A percentile compares a stretch with the other conserved stretches of the same genome.
These are phyloP conservation scores for Pardosa pseudoannulata DNA, from an alignment of 2,888 invertebrate genomes.

Conservation along the genomic window DNA sequence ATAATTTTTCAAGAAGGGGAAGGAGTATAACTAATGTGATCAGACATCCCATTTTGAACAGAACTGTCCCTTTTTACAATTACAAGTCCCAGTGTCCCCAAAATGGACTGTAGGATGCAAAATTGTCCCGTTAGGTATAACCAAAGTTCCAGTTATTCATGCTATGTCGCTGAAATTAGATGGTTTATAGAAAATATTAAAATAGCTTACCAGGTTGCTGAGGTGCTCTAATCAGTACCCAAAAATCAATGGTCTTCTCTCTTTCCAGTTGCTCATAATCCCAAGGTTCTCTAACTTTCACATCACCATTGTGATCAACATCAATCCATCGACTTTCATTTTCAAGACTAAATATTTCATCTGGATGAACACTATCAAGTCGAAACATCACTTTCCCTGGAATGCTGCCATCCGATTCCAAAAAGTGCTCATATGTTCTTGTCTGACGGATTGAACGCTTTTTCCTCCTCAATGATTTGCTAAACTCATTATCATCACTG, in stretches of 20 bases:
- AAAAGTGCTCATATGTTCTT: conserved; percentile 89
- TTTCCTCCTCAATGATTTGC: conserved; percentile 9
- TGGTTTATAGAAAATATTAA: too few relatives aligned
- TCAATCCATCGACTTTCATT: conserved; percentile 95
- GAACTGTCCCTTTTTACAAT: too few relatives aligned
- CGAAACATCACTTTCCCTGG: conserved; percentile 92
- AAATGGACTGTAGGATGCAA: too few relatives aligned
- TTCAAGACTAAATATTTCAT: conserved; percentile 89
- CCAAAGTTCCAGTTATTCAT: too few relatives aligned
- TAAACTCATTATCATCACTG: background rate
- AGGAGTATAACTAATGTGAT: too few relatives aligned
- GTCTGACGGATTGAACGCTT: conserved; percentile 84
- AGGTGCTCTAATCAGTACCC: conserved; percentile 94
- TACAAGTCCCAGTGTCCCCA: too few relatives aligned
- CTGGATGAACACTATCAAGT: conserved; percentile 92
- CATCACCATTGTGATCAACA: conserved; percentile 92
- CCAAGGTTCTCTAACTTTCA: conserved; percentile 96
- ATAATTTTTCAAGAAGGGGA: too few relatives aligned
- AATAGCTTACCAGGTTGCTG: conserved; percentile 90
- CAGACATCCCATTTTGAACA: too few relatives aligned
- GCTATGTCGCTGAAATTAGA: too few relatives aligned
- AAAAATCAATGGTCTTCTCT: conserved; percentile 96
- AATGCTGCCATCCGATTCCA: conserved; percentile 91
- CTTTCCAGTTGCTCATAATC: conserved; percentile 95
- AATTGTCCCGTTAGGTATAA: too few relatives aligned